Evolutionary conservation across 2,113 vertebrate genomes (phyloP).

Genomic region (Myotis davidii): DNA sequence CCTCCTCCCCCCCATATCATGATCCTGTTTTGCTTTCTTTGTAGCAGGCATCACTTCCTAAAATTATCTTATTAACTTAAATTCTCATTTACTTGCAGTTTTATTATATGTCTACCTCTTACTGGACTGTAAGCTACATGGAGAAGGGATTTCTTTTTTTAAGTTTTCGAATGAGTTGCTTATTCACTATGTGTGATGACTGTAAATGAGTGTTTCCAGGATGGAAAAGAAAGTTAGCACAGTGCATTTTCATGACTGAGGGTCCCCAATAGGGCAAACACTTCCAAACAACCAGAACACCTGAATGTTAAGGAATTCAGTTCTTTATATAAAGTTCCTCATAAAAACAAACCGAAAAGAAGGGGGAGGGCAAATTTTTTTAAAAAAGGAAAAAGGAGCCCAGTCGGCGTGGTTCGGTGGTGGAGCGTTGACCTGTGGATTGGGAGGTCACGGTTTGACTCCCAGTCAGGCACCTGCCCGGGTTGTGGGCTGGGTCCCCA

Average conservation of each 20-base stretch:
- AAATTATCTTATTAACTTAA: background rate
- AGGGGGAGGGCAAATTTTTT: conserved; percentile 74
- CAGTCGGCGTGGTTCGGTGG: no score
- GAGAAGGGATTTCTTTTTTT: background rate
- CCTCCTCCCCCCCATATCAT: background rate
- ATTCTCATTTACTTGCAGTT: background rate
- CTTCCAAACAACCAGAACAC: conserved; percentile 86
- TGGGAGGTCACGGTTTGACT: no score
- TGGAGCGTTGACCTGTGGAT: no score
- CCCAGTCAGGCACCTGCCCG: no score
- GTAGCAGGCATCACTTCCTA: background rate
- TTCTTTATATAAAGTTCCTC: conserved; percentile 96
- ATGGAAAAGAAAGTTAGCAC: conserved; percentile 90
- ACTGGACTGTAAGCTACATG: background rate
- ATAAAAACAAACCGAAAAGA: conserved; percentile 79
- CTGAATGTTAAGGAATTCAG: conserved; percentile 93
- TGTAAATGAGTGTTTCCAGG: conserved; percentile 93
- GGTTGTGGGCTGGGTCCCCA: no score
- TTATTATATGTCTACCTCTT: background rate
- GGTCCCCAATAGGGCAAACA: conserved; percentile 87
- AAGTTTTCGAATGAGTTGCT: conserved; percentile 88
- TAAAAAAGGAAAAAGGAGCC: conserved; percentile 78
- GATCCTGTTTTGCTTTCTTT: background rate
- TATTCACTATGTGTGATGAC: conserved; percentile 90
- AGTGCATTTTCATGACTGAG: conserved; percentile 90